These are phyloP conservation scores for Xiphophorus hellerii DNA, from an alignment of 2,113 vertebrate species.

Conservation along the genomic window DNA sequence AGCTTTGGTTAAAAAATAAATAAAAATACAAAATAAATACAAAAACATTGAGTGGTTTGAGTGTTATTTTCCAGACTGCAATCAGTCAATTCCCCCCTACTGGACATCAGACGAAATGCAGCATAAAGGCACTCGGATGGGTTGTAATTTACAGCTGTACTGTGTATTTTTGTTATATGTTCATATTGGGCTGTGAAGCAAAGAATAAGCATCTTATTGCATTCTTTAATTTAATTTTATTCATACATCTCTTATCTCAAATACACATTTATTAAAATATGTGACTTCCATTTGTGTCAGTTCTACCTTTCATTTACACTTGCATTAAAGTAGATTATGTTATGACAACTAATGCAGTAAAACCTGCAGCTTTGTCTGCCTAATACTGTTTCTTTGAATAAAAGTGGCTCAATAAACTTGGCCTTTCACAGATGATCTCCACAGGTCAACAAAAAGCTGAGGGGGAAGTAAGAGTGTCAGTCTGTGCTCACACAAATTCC, in stretches of 20 bases:
- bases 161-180: background rate
- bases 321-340: constrained; percentile 52
- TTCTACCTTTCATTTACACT: constrained; percentile 50
- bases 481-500: constrained; percentile 52
- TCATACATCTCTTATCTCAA: background rate
- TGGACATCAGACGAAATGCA: background rate
- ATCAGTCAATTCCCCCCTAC: background rate
- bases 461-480: constrained; percentile 13
- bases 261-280: constrained; percentile 33
- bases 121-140: background rate
- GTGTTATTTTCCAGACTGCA: background rate
- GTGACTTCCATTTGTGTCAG: constrained; percentile 50
- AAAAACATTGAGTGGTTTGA: too few relatives aligned
- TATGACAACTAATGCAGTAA: constrained; percentile 65
- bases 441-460: constrained; percentile 63
- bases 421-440: constrained; percentile 70
- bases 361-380: constrained; percentile 43
- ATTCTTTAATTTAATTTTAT: background rate
- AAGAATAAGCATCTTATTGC: too few relatives aligned
- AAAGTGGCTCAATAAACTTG: constrained; percentile 71
- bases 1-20: too few relatives aligned
- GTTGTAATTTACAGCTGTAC: background rate
- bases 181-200: background rate
- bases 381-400: constrained; percentile 62
- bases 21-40: too few relatives aligned